These are phyloP conservation scores for Clarias laeviceps DNA, from an alignment of 2,797 vertebrate genomes.

Conservation along the genomic window DNA sequence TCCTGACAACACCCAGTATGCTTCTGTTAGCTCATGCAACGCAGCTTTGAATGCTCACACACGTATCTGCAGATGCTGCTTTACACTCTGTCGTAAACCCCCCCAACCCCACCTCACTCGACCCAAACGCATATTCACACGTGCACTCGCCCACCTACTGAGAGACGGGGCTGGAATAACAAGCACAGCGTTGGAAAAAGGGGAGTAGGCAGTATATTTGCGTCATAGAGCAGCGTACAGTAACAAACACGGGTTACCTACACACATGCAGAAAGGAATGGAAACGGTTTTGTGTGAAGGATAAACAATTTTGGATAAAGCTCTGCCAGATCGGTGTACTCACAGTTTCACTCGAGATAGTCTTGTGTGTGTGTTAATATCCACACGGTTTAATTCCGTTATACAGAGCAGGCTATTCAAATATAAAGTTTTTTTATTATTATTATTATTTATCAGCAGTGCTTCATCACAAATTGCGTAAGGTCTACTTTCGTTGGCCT, in stretches of 20 bases:
- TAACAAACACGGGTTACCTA: constrained; percentile 40
- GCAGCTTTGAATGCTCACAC: background rate
- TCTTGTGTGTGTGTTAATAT: background rate
- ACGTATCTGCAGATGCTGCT: constrained; percentile 7
- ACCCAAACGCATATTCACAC: constrained; percentile 19
- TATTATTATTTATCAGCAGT: background rate
- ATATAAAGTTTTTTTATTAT: background rate
- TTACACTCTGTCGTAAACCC: constrained; percentile 1
- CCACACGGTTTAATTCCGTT: background rate
- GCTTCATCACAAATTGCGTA: constrained; percentile 6
- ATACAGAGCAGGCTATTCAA: background rate
- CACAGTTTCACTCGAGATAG: background rate
- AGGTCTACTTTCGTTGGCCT: background rate
- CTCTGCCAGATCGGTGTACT: background rate
- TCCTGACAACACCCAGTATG: constrained; percentile 48
- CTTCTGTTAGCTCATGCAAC: constrained; percentile 28
- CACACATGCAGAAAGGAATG: constrained; percentile 2
- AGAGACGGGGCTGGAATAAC: constrained; percentile 50
- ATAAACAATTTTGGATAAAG: constrained; percentile 1
- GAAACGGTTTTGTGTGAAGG: background rate
- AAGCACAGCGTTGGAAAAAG: constrained; percentile 45
- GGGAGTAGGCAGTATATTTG: constrained; percentile 45
- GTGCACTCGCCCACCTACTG: constrained; percentile 10
- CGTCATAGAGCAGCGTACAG: constrained; percentile 45
- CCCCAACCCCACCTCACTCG: background rate